phyloP scores from a whole-genome alignment of 2,113 vertebrate species.

The Colossoma macropomum region DNA sequence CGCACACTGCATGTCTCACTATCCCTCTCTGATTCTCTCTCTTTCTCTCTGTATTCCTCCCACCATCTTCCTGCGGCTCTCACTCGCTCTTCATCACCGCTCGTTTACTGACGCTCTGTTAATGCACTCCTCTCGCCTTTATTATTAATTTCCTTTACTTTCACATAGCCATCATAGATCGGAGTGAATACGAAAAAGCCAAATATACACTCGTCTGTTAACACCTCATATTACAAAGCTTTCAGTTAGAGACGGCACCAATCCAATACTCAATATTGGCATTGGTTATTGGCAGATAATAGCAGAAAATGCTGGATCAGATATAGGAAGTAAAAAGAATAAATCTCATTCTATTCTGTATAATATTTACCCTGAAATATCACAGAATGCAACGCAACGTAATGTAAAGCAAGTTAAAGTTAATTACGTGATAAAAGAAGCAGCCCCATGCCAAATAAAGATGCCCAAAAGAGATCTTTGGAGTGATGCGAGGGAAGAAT shows the following conservation, averaged over 20 bases:
- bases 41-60: conserved; percentile 5
- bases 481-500: too few relatives aligned
- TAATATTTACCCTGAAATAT: too few relatives aligned
- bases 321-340: too few relatives aligned
- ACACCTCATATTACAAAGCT: background rate
- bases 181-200: background rate
- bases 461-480: too few relatives aligned
- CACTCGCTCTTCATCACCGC: background rate
- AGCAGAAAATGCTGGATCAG: too few relatives aligned
- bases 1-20: background rate
- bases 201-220: background rate
- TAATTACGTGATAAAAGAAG: too few relatives aligned
- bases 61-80: background rate
- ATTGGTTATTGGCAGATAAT: too few relatives aligned
- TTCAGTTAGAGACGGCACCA: background rate
- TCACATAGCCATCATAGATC: conserved; percentile 45
- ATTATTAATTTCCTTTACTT: conserved; percentile 52
- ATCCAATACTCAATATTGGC: background rate
- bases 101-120: conserved; percentile 47
- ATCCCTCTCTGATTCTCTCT: background rate
- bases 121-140: conserved; percentile 45
- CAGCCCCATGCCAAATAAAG: too few relatives aligned
- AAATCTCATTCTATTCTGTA: too few relatives aligned
- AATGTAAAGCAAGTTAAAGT: too few relatives aligned
- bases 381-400: too few relatives aligned